Conservation (phyloP, 2,888 invertebrate genomes). For the Drosophila neotestacea region DNA sequence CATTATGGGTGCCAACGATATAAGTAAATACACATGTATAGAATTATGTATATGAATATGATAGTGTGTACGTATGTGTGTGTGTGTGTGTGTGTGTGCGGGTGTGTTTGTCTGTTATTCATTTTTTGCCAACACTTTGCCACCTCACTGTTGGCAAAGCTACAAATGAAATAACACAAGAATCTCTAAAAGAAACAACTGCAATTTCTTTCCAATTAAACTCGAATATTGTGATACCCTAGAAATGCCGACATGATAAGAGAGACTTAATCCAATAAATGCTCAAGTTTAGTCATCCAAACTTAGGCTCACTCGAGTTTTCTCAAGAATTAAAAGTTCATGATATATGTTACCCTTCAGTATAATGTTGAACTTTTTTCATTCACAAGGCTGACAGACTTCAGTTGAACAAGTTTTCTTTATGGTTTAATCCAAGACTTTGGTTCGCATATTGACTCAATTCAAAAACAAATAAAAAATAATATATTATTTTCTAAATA, state of each 20-base stretch:
- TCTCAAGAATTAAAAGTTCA: not conserved
- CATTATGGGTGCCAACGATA: constrained; percentile 59
- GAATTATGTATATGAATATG: not conserved
- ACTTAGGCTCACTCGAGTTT: too few relatives aligned
- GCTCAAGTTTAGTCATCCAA: not conserved
- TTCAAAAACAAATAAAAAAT: too few relatives aligned
- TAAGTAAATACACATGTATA: constrained; percentile 36
- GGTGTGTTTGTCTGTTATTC: constrained; percentile 21
- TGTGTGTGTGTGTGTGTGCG: not conserved
- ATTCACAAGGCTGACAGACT: not conserved
- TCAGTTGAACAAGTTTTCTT: too few relatives aligned
- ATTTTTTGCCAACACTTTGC: constrained; percentile 51
- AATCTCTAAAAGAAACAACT: constrained; percentile 13
- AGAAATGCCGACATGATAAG: not conserved
- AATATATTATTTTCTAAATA: too few relatives aligned
- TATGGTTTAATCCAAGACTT: too few relatives aligned
- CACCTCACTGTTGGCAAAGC: constrained; percentile 35
- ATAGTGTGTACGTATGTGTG: not conserved
- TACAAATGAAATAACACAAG: constrained; percentile 44
- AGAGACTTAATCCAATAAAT: constrained; percentile 10
- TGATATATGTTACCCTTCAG: not conserved
- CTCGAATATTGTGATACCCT: constrained; percentile 36
- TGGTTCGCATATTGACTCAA: too few relatives aligned
- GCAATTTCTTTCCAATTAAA: not conserved
- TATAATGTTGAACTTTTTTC: not conserved